Evolutionary conservation across 2,113 vertebrate species (phyloP), one percentile per base, ranked within the genome.

Genomic region (Pontoporia blainvillei): DNA sequence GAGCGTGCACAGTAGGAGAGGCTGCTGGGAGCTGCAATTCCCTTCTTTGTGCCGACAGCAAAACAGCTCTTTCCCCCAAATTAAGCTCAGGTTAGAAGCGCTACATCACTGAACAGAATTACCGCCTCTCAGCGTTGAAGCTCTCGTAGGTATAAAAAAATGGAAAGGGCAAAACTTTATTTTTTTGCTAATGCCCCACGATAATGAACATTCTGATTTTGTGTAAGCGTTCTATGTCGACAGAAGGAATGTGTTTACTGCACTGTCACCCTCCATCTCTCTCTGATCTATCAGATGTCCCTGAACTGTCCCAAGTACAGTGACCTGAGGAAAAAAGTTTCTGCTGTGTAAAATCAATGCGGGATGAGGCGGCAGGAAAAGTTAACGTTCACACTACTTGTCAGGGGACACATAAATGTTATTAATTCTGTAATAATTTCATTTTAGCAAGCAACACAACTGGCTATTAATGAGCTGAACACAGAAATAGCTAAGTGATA

Each of bases 1-100:
- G 21, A 9, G 29, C 27, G n/a, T 1, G 5, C 15, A 7, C 1
- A 7, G 17, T 8, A 23, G 1, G 1, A 46, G 12, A 59, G 6
- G 4, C 29, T 6, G 9, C 18, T 23, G 29, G 17, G 5, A 27
- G 13, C 36, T 14, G 7, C 12, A 17, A 34, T 27, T n/a, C 3
- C 31, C 36, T 31, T 49, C 49, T 6, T 1, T 25, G 46, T 1
- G 8, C 27, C 61, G 44, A 14, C 18, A 44, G 31, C 15, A 57
- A 94, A 44, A 6, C 9, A 23, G 17, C 7, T 23, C 21, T 54
- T 54, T 17, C 6, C 36, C 73, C 31, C 31, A 36, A 67, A 44
- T 3, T 3, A 31, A 29, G 29, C 17, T 27, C 20, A 25, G 6
- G 41, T 61, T 61, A 25, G 25, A 61, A 61, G 21, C 8, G 12